These are phyloP conservation scores for Schizopygopsis pylzovi DNA, from an alignment of 2,797 vertebrate species.

Conservation along the genomic window DNA sequence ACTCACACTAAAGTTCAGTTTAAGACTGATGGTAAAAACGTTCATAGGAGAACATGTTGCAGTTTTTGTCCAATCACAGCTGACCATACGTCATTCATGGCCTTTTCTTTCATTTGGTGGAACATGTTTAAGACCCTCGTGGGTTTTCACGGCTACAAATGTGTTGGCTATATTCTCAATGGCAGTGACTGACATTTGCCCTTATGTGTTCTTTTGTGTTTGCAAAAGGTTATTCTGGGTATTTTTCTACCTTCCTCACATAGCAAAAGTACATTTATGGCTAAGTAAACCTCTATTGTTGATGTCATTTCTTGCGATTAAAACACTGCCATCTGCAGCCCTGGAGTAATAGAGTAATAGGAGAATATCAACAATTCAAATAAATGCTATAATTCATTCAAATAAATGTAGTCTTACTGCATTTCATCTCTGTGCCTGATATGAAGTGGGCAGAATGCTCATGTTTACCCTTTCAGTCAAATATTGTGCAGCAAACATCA, in stretches of 20 bases:
- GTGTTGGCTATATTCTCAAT: not conserved
- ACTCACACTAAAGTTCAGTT: slow-evolving; percentile 10
- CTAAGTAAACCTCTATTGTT: not conserved
- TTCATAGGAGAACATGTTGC: not conserved
- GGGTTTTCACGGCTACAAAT: slow-evolving; percentile 7
- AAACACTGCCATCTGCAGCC: not conserved
- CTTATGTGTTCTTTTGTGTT: not conserved
- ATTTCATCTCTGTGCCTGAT: too few species aligned
- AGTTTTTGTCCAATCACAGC: not conserved
- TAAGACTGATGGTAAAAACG: not conserved
- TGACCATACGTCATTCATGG: not conserved
- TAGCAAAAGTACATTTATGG: not conserved
- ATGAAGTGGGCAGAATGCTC: too few species aligned
- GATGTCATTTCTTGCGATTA: not conserved
- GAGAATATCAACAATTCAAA: not conserved
- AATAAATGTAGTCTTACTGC: too few species aligned
- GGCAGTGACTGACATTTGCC: not conserved
- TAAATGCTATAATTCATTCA: too few species aligned
- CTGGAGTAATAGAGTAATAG: not conserved
- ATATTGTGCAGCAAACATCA: not conserved
- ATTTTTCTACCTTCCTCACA: not conserved
- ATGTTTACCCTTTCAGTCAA: not conserved
- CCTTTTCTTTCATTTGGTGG: slow-evolving; percentile 8
- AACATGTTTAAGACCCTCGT: not conserved
- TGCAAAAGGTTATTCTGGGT: not conserved